Conservation (phyloP, 2,888 invertebrate species). For the Himalopsyche anomala region DNA sequence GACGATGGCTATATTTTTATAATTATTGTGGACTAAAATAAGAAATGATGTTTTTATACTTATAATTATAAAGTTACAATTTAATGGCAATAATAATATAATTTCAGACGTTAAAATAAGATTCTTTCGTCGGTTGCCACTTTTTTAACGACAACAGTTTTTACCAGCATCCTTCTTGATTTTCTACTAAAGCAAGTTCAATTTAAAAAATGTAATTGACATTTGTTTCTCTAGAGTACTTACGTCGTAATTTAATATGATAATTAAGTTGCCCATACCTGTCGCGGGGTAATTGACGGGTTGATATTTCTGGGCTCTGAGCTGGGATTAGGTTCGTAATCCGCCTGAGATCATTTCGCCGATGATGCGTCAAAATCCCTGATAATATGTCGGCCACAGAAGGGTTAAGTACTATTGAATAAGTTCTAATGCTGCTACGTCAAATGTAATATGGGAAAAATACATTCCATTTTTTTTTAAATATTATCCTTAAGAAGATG, state of each 20-base stretch:
- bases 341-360: constrained; percentile 51
- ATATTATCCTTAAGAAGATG: not conserved
- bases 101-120: no score
- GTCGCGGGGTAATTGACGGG: constrained; percentile 41
- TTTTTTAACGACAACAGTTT: no score
- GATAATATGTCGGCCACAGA: constrained; percentile 31
- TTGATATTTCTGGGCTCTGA: constrained; percentile 30
- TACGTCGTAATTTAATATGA: not conserved
- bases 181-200: no score
- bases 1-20: no score
- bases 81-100: no score
- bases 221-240: no score
- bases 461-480: not conserved
- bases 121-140: no score
- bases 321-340: constrained; percentile 50
- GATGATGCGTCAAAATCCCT: constrained; percentile 52
- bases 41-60: no score
- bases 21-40: no score
- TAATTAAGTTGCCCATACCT: constrained; percentile 19
- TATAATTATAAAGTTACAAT: no score
- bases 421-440: not conserved
- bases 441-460: not conserved
- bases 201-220: no score
- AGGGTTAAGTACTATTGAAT: constrained; percentile 17
- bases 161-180: no score